Evolutionary conservation across 2,113 vertebrate species (phyloP).

Genomic region (Anthoscopus minutus): DNA sequence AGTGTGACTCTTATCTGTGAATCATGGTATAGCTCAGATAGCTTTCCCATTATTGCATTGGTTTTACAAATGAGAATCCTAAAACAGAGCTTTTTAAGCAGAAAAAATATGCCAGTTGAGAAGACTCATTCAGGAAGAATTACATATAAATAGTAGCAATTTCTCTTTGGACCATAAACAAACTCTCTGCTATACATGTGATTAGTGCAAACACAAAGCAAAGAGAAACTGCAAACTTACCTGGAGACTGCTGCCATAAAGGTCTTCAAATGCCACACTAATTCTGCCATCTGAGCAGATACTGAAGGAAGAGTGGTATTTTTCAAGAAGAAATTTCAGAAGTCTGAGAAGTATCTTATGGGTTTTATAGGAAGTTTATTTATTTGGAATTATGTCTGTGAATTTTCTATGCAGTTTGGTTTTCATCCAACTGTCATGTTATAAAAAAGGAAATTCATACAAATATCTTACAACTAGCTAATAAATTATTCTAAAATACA

Average conservation of each 20-base stretch:
- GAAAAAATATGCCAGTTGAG: not conserved
- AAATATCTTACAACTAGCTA: not conserved
- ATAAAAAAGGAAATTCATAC: not conserved
- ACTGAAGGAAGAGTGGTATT: not conserved
- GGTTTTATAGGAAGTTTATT: not conserved
- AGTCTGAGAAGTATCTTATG: not conserved
- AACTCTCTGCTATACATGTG: fast-evolving
- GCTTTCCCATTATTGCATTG: not conserved
- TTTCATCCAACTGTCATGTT: not conserved
- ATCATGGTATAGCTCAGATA: not conserved
- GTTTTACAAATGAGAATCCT: not conserved
- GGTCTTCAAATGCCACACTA: not conserved
- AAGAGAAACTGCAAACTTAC: not conserved
- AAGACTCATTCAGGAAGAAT: not conserved
- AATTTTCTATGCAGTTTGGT: not conserved
- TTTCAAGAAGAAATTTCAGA: not conserved
- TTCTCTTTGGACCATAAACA: not conserved
- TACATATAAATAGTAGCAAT: not conserved
- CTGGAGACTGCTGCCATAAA: not conserved
- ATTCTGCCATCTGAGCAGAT: not conserved
- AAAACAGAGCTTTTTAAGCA: not conserved
- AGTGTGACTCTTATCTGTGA: not conserved
- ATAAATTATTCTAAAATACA: not conserved
- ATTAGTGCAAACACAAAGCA: not conserved
- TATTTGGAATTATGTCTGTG: not conserved